Percentiles rank a stretch among this genome's conserved stretches.
These are phyloP conservation scores for Vesta saturnalis DNA, from an alignment of 2,888 invertebrate species.

Conservation along the genomic window DNA sequence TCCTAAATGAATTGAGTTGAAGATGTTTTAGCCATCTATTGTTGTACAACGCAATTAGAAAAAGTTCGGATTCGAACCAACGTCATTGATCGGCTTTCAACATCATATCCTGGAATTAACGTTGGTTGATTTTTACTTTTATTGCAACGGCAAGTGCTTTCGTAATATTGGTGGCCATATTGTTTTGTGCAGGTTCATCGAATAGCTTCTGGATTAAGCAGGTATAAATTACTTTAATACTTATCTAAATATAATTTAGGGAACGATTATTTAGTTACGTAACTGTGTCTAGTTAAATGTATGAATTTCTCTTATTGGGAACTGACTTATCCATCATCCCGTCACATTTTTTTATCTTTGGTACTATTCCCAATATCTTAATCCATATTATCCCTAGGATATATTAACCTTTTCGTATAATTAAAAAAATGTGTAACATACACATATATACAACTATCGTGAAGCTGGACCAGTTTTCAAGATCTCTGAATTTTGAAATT, in stretches of 20 bases:
- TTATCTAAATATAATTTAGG: conserved; percentile 10
- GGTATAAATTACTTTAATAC: conserved; percentile 25
- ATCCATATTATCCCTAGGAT: conserved; percentile 16
- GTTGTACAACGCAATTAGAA: too few relatives aligned
- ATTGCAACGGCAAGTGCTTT: conserved; percentile 12
- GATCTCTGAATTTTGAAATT: conserved; percentile 51
- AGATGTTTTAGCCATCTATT: too few relatives aligned
- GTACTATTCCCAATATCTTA: neutral
- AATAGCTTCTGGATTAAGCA: conserved; percentile 21
- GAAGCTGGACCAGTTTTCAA: conserved; percentile 44
- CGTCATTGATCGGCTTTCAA: too few relatives aligned
- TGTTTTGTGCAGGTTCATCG: conserved; percentile 25
- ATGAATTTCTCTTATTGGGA: conserved; percentile 11
- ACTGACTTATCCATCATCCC: neutral
- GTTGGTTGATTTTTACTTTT: too few relatives aligned
- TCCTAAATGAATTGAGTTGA: too few relatives aligned
- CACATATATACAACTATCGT: conserved; percentile 20
- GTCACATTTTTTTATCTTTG: conserved; percentile 11
- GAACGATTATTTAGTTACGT: conserved; percentile 21
- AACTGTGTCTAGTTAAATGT: conserved; percentile 18
- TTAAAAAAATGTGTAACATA: conserved; percentile 22
- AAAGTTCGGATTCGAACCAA: too few relatives aligned
- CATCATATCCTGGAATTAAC: too few relatives aligned
- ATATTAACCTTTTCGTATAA: conserved; percentile 16
- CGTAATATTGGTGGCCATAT: conserved; percentile 32